A percentile compares a stretch with the other conserved stretches of the same genome.
These are phyloP conservation scores for Hermaeophaga mercurialis DNA, from an alignment of 2,888 invertebrate species.

Conservation along the genomic window DNA sequence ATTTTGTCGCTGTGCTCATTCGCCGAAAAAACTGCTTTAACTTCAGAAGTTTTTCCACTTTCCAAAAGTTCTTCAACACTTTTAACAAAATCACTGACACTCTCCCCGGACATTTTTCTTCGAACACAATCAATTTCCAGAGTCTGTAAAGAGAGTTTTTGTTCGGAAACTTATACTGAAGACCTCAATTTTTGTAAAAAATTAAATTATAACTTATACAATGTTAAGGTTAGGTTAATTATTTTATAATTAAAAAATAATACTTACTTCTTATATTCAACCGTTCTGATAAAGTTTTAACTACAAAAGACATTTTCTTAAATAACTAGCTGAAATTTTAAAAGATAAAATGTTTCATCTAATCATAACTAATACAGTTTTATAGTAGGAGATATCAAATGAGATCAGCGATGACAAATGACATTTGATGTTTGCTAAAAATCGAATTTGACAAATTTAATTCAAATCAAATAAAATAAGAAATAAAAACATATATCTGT, in stretches of 20 bases:
- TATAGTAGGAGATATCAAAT: too few species aligned
- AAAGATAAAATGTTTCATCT: neutral
- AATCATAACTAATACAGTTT: neutral
- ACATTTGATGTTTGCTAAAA: too few species aligned
- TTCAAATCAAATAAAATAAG: too few species aligned
- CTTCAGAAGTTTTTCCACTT: slow-evolving; percentile 37
- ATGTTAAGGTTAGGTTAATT: slow-evolving; percentile 33
- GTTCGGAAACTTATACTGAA: slow-evolving; percentile 19
- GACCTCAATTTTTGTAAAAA: slow-evolving; percentile 11
- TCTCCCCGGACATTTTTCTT: slow-evolving; percentile 29
- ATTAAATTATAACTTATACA: slow-evolving; percentile 15
- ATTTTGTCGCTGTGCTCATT: slow-evolving; percentile 48
- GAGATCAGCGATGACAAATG: too few species aligned
- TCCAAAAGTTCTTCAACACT: slow-evolving; percentile 37
- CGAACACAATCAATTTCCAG: slow-evolving; percentile 20
- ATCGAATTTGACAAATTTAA: too few species aligned
- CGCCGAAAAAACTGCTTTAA: slow-evolving; percentile 39
- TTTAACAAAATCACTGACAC: slow-evolving; percentile 38
- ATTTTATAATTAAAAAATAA: slow-evolving; percentile 6
- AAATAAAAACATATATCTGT: too few species aligned
- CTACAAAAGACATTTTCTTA: slow-evolving; percentile 42
- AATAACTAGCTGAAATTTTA: slow-evolving; percentile 9
- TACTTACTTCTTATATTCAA: slow-evolving; percentile 46
- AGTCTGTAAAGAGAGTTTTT: slow-evolving; percentile 36
- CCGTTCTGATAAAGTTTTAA: slow-evolving; percentile 40